phyloP scores from a whole-genome alignment of 1,140 invertebrate genomes.

The Copidosoma floridanum region DNA sequence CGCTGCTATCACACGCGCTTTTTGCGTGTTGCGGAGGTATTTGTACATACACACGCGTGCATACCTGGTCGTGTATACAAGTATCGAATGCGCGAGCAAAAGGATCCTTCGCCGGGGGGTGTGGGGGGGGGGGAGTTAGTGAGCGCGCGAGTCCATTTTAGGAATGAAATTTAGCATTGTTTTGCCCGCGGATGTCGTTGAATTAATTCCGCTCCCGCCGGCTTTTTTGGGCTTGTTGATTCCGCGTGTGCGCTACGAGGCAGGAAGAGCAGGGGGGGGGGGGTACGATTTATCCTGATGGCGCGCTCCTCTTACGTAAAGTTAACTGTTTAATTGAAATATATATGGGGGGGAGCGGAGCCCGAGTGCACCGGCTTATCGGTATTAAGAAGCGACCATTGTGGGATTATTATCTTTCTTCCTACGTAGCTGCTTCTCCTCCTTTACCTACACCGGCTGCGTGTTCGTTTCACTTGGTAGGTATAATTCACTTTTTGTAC shows the following conservation, averaged over 20 bases:
- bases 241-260: not conserved
- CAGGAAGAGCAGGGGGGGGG: no score
- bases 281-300: slow-evolving; percentile 15
- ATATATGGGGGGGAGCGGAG: not conserved
- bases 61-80: no score
- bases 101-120: slow-evolving; percentile 6
- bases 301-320: not conserved
- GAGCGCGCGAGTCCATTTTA: no score
- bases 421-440: not conserved
- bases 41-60: no score
- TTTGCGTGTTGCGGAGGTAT: no score
- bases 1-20: not conserved
- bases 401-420: not conserved
- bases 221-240: not conserved
- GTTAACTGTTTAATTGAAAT: slow-evolving; percentile 14
- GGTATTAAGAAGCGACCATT: not conserved
- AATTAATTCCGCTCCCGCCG: not conserved
- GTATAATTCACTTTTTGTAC: no score
- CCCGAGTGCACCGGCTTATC: not conserved
- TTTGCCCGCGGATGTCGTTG: slow-evolving; percentile 3
- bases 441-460: no score
- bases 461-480: no score
- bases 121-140: no score
- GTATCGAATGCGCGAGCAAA: no score
- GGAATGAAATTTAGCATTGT: slow-evolving; percentile 9